These are phyloP conservation scores for Heliconius congener DNA, from an alignment of 1,140 invertebrate species.

Conservation along the genomic window DNA sequence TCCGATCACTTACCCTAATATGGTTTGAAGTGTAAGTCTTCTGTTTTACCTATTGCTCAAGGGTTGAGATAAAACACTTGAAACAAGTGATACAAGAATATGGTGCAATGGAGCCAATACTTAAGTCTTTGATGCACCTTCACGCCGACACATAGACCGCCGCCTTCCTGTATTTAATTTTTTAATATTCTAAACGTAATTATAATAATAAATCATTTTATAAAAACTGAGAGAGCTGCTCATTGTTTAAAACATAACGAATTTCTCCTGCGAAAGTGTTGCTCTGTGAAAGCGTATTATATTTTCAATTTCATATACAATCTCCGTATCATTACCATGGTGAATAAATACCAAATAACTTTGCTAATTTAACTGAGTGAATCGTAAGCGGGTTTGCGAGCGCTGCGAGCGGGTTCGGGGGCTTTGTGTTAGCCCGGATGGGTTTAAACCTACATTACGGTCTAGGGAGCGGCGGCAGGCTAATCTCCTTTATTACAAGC, in stretches of 20 bases:
- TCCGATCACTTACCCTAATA: constrained; percentile 57
- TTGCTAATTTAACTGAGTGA: constrained; percentile 58
- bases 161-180: constrained; percentile 39
- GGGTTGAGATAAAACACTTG: constrained; percentile 65
- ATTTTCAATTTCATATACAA: constrained; percentile 55
- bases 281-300: constrained; percentile 60
- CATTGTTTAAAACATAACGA: constrained; percentile 51
- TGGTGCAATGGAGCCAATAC: constrained; percentile 57
- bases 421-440: constrained; percentile 53
- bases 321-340: constrained; percentile 40
- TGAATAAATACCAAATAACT: constrained; percentile 41
- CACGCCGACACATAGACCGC: constrained; percentile 46
- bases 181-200: background rate
- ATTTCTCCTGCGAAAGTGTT: constrained; percentile 59
- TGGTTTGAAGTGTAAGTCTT: constrained; percentile 70
- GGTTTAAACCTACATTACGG: constrained; percentile 67
- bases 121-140: constrained; percentile 65
- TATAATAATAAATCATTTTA: constrained; percentile 44
- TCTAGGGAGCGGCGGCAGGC: constrained; percentile 51
- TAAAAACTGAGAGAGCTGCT: constrained; percentile 45
- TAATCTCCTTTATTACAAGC: constrained; percentile 64
- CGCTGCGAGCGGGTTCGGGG: constrained; percentile 50
- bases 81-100: constrained; percentile 56
- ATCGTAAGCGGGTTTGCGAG: constrained; percentile 66
- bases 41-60: constrained; percentile 71